Conservation (phyloP, 2,888 invertebrate species). For the Lysandra coridon region DNA sequence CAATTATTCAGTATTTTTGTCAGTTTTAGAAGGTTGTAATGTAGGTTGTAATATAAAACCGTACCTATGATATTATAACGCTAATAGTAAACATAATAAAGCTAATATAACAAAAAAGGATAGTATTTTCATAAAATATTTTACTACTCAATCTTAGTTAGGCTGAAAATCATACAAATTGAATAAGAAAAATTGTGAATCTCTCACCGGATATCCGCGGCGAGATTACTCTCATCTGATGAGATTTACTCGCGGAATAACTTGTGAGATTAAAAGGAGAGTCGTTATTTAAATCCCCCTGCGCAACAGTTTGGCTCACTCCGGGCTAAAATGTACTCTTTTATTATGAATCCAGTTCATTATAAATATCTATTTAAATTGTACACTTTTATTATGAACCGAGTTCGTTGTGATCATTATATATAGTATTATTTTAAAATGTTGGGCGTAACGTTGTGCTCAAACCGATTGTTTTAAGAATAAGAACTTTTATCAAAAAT, state of each 20-base stretch:
- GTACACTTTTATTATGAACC: not conserved
- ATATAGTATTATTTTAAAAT: too few relatives aligned
- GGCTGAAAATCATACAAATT: not conserved
- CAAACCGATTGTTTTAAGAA: not conserved
- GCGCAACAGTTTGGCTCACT: not conserved
- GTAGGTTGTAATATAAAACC: too few relatives aligned
- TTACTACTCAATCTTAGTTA: not conserved
- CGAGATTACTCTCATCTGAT: constrained; percentile 4
- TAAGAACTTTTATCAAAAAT: not conserved
- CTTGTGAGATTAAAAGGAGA: constrained; percentile 1
- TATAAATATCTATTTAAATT: not conserved
- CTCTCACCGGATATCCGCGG: not conserved
- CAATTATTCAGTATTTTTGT: too few relatives aligned
- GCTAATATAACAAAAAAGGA: not conserved
- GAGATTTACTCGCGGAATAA: constrained; percentile 13
- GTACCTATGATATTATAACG: too few relatives aligned
- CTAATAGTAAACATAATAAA: too few relatives aligned
- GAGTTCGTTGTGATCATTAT: not conserved
- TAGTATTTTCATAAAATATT: not conserved
- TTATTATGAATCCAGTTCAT: not conserved
- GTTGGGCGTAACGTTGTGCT: not conserved
- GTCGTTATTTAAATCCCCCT: constrained; percentile 6
- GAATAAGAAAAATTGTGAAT: not conserved
- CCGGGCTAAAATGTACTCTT: not conserved
- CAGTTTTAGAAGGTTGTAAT: too few relatives aligned